A percentile compares a stretch with the other conserved stretches of the same genome.
Evolutionary conservation across 2,888 invertebrate species (phyloP).

Genomic region (Zeuzera pyrina): DNA sequence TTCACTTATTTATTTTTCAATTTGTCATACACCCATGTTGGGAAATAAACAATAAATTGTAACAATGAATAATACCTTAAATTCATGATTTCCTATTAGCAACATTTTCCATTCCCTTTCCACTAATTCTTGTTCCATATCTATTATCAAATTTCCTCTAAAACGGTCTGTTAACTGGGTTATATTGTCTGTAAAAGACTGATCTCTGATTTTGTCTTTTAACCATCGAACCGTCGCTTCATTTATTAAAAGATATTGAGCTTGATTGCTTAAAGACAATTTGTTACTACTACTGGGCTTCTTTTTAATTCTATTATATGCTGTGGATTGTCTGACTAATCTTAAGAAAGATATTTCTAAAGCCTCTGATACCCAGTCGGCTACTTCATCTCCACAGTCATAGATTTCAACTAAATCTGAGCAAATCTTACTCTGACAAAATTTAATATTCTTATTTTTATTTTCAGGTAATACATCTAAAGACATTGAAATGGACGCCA

Average conservation of each 20-base stretch:
- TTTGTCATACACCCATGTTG: too few relatives aligned
- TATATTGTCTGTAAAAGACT: conserved; percentile 58
- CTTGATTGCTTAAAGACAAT: conserved; percentile 83
- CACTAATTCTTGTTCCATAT: conserved; percentile 79
- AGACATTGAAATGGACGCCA: conserved; percentile 64
- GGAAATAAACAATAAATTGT: too few relatives aligned
- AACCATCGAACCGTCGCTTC: conserved; percentile 84
- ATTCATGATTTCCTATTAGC: conserved; percentile 75
- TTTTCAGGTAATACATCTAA: conserved; percentile 42
- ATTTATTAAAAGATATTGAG: conserved; percentile 88
- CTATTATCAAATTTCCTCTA: conserved; percentile 91
- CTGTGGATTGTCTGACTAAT: conserved; percentile 75
- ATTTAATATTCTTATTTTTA: conserved; percentile 33
- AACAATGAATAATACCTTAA: conserved; percentile 68
- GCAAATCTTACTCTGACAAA: conserved; percentile 89
- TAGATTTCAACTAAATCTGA: conserved; percentile 83
- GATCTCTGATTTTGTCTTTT: conserved; percentile 70
- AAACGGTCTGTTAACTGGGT: conserved; percentile 83
- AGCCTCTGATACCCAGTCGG: conserved; percentile 85
- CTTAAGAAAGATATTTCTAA: conserved; percentile 79
- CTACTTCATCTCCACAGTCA: conserved; percentile 88
- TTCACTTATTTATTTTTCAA: too few relatives aligned
- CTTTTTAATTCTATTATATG: conserved; percentile 41
- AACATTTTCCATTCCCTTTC: conserved; percentile 82
- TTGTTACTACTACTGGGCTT: conserved; percentile 33